Evolutionary conservation across 2,113 vertebrate species (phyloP).

Genomic region (Grus americana): DNA sequence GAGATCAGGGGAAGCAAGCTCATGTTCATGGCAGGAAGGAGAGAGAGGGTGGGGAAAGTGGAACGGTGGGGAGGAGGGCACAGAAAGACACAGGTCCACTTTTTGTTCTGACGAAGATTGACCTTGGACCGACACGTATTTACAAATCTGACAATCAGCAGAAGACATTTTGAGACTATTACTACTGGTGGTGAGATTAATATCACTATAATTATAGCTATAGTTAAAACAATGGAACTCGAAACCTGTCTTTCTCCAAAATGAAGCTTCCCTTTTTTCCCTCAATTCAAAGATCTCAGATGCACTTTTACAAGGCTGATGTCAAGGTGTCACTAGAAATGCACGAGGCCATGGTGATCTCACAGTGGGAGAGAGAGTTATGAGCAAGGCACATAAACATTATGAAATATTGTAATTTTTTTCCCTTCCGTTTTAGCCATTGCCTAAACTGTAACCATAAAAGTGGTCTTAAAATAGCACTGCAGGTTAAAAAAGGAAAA

Average conservation of each 20-base stretch:
- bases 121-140: not conserved
- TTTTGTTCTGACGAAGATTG: not conserved
- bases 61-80: slow-evolving; percentile 30
- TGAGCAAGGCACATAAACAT: not conserved
- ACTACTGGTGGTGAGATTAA: not conserved
- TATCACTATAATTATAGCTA: not conserved
- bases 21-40: slow-evolving; percentile 30
- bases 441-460: slow-evolving; percentile 5
- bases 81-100: not conserved
- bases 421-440: not conserved
- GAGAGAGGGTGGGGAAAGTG: slow-evolving; percentile 57
- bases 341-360: not conserved
- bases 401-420: not conserved
- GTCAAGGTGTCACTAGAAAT: not conserved
- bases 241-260: not conserved
- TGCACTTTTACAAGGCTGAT: not conserved
- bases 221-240: not conserved
- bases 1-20: slow-evolving; percentile 46
- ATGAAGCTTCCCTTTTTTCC: not conserved
- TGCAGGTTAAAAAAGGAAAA: not conserved
- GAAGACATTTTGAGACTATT: not conserved
- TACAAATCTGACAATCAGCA: not conserved
- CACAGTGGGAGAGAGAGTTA: not conserved
- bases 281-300: not conserved
- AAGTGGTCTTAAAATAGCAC: slow-evolving; percentile 28